Evolutionary conservation across 2,113 vertebrate genomes (phyloP).

Genomic region (Eudyptes chrysolophus): DNA sequence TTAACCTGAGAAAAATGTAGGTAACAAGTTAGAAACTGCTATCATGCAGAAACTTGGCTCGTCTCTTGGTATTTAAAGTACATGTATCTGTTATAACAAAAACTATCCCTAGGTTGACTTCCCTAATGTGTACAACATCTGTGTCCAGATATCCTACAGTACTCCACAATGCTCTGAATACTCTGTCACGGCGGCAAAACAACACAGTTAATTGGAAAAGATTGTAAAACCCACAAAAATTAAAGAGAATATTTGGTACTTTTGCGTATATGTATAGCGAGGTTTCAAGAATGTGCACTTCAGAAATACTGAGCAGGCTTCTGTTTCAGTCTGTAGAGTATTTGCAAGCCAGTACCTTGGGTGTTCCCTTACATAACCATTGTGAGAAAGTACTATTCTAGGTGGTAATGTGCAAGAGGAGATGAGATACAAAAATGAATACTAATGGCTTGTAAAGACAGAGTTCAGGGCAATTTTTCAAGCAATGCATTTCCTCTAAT

Average conservation of each 20-base stretch:
- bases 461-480: not conserved
- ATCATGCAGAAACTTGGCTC: not conserved
- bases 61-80: not conserved
- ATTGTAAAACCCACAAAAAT: not conserved
- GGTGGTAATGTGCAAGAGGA: not conserved
- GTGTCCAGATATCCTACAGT: not conserved
- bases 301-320: not conserved
- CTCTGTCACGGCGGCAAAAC: not conserved
- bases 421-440: not conserved
- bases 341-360: not conserved
- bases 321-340: not conserved
- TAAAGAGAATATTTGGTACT: not conserved
- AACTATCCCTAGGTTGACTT: not conserved
- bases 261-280: not conserved
- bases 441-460: not conserved
- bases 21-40: not conserved
- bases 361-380: not conserved
- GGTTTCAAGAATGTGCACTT: not conserved
- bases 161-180: not conserved
- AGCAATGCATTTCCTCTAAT: not conserved
- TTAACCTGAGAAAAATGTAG: not conserved
- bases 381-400: not conserved
- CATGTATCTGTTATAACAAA: not conserved
- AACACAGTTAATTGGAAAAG: not conserved
- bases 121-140: not conserved